Evolutionary conservation across 2,888 invertebrate species (phyloP).

Genomic region (Dilophus febrilis): DNA sequence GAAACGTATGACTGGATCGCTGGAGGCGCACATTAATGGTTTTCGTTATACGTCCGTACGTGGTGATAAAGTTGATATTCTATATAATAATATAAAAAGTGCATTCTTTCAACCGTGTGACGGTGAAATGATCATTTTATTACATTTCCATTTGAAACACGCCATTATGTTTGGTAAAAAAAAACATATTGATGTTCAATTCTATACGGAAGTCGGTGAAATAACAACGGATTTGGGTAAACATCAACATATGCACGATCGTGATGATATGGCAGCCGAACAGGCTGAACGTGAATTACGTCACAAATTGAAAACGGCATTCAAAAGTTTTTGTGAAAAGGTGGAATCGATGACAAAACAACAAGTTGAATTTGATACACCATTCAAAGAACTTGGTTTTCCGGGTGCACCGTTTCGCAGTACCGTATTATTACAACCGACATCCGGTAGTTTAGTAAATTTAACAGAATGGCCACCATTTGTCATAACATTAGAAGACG

Average conservation of each 20-base stretch:
- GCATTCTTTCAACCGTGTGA: conserved; percentile 99
- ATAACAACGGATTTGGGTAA: conserved; percentile 98
- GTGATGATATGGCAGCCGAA: conserved; percentile 96
- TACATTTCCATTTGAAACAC: conserved; percentile 97
- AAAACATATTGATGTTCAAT: conserved; percentile 97
- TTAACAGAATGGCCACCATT: conserved; percentile 99
- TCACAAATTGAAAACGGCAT: conserved; percentile 92
- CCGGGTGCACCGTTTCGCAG: conserved; percentile 94
- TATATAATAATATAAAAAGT: conserved; percentile 98
- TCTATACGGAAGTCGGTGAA: conserved; percentile 99
- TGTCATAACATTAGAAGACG: conserved; percentile 93
- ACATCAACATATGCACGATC: conserved; percentile 99
- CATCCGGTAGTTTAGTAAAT: conserved; percentile 93
- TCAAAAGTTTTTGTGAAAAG: conserved; percentile 97
- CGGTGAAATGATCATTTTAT: conserved; percentile 96
- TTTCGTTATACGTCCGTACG: conserved; percentile 96
- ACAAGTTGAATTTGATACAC: conserved; percentile 96
- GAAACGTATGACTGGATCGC: conserved; percentile 80
- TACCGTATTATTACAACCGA: conserved; percentile 91
- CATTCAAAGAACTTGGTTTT: conserved; percentile 95
- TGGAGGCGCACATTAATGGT: conserved; percentile 94
- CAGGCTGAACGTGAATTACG: conserved; percentile 94
- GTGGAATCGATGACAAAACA: conserved; percentile 90
- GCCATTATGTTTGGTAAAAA: conserved; percentile 99
- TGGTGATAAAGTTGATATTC: conserved; percentile 97